phyloP scores from a whole-genome alignment of 2,797 vertebrate genomes.

The Crenichthys baileyi region DNA sequence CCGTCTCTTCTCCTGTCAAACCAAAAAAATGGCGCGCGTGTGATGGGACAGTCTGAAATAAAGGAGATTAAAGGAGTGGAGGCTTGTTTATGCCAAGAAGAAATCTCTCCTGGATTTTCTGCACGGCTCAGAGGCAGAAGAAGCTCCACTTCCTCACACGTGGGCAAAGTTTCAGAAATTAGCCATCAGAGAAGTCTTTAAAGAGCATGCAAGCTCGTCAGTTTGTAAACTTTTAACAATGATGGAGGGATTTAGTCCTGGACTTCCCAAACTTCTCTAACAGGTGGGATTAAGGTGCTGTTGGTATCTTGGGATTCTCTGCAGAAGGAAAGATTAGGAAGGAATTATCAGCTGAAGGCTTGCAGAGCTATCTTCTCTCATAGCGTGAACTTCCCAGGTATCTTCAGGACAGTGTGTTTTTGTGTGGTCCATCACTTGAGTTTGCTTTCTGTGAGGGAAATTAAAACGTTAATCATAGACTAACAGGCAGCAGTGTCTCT shows the following conservation, averaged over 20 bases:
- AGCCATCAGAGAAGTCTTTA: constrained; percentile 27
- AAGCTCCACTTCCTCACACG: constrained; percentile 32
- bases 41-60: constrained; percentile 61
- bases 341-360: constrained; percentile 66
- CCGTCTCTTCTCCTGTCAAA: constrained; percentile 43
- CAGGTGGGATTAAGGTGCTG: constrained; percentile 64
- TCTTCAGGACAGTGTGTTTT: constrained; percentile 22
- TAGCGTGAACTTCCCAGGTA: constrained; percentile 27
- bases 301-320: constrained; percentile 69
- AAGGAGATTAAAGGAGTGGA: constrained; percentile 61
- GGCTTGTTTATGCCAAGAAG: constrained; percentile 50
- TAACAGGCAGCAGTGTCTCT: not conserved
- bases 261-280: constrained; percentile 57
- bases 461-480: not conserved
- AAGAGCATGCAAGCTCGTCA: constrained; percentile 16
- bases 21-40: constrained; percentile 31
- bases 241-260: constrained; percentile 25
- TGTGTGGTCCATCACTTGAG: constrained; percentile 19
- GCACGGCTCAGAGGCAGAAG: constrained; percentile 17
- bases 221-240: constrained; percentile 47
- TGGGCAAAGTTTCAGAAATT: constrained; percentile 36
- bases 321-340: constrained; percentile 71
- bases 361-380: constrained; percentile 54
- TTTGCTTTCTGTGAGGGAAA: constrained; percentile 3
- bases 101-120: constrained; percentile 51